These are phyloP conservation scores for Porites rus DNA, from an alignment of 92 coral and sea anemone species.

Conservation along the genomic window DNA sequence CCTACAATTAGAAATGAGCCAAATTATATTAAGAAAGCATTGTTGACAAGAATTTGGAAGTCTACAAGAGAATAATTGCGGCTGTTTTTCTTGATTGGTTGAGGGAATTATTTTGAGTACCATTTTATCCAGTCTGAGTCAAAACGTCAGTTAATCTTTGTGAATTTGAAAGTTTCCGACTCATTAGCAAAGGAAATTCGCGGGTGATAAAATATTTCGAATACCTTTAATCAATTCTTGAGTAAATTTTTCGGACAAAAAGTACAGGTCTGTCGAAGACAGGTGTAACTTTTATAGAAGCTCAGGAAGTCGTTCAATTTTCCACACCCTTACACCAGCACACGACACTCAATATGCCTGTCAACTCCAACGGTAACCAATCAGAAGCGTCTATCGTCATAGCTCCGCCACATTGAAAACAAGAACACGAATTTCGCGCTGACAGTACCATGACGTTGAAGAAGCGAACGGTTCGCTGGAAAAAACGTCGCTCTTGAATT, in stretches of 20 bases:
- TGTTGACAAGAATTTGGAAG: slow-evolving; percentile 80
- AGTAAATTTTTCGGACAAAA: slow-evolving; percentile 26
- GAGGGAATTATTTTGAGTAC: slow-evolving; percentile 42
- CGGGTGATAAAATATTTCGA: slow-evolving; percentile 41
- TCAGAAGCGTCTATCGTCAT: slow-evolving; percentile 25
- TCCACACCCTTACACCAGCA: slow-evolving; percentile 3
- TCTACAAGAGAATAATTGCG: slow-evolving; percentile 60
- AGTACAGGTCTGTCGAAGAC: slow-evolving; percentile 10
- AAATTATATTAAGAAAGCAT: slow-evolving; percentile 59
- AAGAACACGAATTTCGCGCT: background rate
- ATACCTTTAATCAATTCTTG: slow-evolving; percentile 17
- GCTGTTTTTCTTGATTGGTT: slow-evolving; percentile 59
- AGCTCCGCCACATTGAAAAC: slow-evolving; percentile 35
- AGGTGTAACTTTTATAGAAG: slow-evolving; percentile 24
- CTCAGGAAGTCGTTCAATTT: slow-evolving; percentile 30
- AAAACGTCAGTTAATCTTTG: slow-evolving; percentile 24
- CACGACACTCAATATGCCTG: slow-evolving; percentile 7
- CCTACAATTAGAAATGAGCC: slow-evolving; percentile 36
- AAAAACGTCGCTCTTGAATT: slow-evolving; percentile 19
- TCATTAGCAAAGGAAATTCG: slow-evolving; percentile 34
- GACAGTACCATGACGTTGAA: slow-evolving; percentile 40
- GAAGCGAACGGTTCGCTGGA: slow-evolving; percentile 20
- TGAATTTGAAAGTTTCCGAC: slow-evolving; percentile 35
- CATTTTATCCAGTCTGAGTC: slow-evolving; percentile 4
- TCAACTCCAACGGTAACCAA: slow-evolving; percentile 22